Evolutionary conservation across 2,113 vertebrate species (phyloP).

Genomic region (Daphoenositta chrysoptera): DNA sequence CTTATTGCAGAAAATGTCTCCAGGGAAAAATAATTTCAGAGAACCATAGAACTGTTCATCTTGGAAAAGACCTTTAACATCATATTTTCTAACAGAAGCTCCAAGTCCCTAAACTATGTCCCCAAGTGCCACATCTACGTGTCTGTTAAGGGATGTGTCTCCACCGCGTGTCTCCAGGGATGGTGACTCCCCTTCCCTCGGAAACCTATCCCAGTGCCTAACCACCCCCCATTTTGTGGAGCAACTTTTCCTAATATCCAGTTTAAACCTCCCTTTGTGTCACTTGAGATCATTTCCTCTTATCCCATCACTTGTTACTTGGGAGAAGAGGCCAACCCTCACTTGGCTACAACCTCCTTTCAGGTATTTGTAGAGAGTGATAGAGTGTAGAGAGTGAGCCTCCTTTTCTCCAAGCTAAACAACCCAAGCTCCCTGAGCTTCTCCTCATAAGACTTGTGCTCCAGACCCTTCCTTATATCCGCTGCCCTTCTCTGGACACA

Average conservation of each 20-base stretch:
- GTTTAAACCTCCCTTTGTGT: not conserved
- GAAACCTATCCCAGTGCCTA: not conserved
- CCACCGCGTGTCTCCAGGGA: not conserved
- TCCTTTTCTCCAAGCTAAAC: not conserved
- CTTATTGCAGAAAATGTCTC: not conserved
- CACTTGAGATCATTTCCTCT: not conserved
- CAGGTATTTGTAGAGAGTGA: not conserved
- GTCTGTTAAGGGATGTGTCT: not conserved
- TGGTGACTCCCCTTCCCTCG: not conserved
- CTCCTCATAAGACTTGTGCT: not conserved
- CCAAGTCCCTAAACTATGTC: not conserved
- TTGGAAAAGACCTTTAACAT: not conserved
- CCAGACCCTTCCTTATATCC: not conserved
- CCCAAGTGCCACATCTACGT: not conserved
- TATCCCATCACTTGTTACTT: no score
- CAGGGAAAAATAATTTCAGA: not conserved
- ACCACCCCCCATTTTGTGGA: accelerated
- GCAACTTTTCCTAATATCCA: not conserved
- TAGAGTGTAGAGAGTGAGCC: not conserved
- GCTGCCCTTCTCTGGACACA: accelerated
- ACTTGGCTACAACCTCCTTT: not conserved
- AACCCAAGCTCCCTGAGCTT: not conserved
- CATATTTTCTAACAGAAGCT: no score
- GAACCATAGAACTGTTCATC: not conserved
- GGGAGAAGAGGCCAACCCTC: not conserved